Evolutionary conservation across 2,888 invertebrate genomes (phyloP).

Genomic region (Anthophora plumipes): DNA sequence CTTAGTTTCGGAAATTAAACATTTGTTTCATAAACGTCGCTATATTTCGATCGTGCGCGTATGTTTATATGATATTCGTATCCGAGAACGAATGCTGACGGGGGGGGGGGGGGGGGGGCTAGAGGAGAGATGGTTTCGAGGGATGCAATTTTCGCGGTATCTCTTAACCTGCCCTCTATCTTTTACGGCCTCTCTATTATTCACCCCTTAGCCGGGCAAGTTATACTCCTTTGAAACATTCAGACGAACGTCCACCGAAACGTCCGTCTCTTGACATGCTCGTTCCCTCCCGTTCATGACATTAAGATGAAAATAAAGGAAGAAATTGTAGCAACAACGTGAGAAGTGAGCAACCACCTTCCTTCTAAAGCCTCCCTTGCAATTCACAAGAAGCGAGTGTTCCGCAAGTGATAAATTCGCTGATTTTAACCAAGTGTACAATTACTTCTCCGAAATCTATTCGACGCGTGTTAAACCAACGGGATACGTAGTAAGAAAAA

Average conservation of each 20-base stretch:
- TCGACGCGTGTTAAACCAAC: neutral
- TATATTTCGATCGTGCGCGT: slow-evolving; percentile 18
- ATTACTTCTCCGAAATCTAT: no score
- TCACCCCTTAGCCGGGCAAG: slow-evolving; percentile 42
- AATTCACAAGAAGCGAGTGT: neutral
- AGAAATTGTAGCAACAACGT: neutral
- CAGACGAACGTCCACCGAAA: slow-evolving; percentile 48
- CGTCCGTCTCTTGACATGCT: slow-evolving; percentile 39
- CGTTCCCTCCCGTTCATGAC: slow-evolving; percentile 41
- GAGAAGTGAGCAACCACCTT: neutral
- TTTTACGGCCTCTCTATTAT: slow-evolving; percentile 53
- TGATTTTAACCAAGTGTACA: no score
- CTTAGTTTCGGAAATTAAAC: slow-evolving; percentile 46
- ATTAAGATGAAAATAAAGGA: neutral
- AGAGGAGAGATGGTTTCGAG: no score
- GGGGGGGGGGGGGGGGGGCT: neutral
- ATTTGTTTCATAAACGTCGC: slow-evolving; percentile 41
- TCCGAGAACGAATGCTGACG: neutral
- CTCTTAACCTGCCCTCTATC: slow-evolving; percentile 43
- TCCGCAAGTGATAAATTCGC: no score
- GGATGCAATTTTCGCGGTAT: slow-evolving; percentile 43
- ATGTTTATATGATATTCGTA: neutral
- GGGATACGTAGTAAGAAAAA: no score
- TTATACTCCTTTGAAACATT: slow-evolving; percentile 47
- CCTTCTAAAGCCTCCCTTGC: no score